Evolutionary conservation across 2,113 vertebrate genomes (phyloP).

Genomic region (Anhinga rufa): DNA sequence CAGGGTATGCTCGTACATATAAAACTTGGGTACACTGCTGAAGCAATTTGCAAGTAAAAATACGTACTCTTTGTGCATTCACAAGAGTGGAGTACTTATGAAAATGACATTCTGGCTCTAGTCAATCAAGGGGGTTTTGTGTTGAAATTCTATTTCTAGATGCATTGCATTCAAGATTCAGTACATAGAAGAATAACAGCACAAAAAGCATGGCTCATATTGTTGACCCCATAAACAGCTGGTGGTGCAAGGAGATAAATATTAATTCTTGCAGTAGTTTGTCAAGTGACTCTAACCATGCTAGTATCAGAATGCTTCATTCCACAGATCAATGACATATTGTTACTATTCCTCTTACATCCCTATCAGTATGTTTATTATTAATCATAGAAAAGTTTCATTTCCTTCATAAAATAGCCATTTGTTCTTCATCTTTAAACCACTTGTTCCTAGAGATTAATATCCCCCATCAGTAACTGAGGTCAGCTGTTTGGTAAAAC

Average conservation of each 20-base stretch:
- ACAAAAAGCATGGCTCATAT: not conserved
- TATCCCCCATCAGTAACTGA: not conserved
- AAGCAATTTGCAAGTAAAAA: conserved; percentile 45
- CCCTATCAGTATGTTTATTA: not conserved
- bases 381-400: not conserved
- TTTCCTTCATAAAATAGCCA: not conserved
- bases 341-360: not conserved
- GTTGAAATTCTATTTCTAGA: conserved; percentile 7
- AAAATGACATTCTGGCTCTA: conserved; percentile 18
- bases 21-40: not conserved
- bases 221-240: conserved; percentile 26
- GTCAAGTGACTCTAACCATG: not conserved
- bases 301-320: not conserved
- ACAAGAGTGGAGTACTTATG: not conserved
- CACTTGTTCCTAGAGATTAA: not conserved
- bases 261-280: not conserved
- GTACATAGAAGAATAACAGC: not conserved
- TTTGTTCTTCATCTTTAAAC: not conserved
- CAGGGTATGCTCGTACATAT: not conserved
- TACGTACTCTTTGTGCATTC: not conserved
- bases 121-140: not conserved
- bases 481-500: not conserved
- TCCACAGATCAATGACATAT: not conserved
- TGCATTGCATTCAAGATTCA: not conserved
- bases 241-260: not conserved